Conservation (phyloP, 2,888 invertebrate genomes). For the Choristoneura rosaceana region DNA sequence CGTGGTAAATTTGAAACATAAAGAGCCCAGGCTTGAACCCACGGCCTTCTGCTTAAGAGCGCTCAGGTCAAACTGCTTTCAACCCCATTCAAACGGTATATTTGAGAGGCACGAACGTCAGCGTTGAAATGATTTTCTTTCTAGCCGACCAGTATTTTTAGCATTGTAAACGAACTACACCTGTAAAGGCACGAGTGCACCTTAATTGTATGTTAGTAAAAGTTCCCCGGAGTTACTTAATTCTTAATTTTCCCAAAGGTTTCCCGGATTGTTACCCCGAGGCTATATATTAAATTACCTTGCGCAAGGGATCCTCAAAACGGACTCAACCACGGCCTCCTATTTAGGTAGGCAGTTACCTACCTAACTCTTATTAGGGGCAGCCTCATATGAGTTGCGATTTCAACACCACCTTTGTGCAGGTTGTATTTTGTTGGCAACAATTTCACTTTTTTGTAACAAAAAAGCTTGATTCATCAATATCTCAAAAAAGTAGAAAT, state of each 20-base stretch:
- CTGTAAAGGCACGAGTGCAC: background rate
- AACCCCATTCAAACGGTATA: too few species aligned
- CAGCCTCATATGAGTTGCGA: conserved; percentile 62
- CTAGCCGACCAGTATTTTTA: too few species aligned
- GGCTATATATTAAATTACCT: conserved; percentile 81
- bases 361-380: conserved; percentile 58
- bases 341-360: conserved; percentile 39
- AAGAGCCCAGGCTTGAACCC: too few species aligned
- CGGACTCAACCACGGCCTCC: conserved; percentile 34
- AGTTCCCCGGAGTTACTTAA: conserved; percentile 7
- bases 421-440: conserved; percentile 16
- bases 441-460: too few species aligned
- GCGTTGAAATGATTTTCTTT: too few species aligned
- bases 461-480: too few species aligned
- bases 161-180: too few species aligned
- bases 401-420: conserved; percentile 51
- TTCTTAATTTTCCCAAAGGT: conserved; percentile 61
- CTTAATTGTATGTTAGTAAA: background rate
- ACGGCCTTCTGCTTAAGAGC: too few species aligned
- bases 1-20: too few species aligned
- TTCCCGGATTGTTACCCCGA: conserved; percentile 70
- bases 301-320: conserved; percentile 52
- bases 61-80: too few species aligned
- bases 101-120: too few species aligned
- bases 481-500: too few species aligned